Evolutionary conservation across 1,140 invertebrate genomes (phyloP), one percentile per base, ranked within the genome.

Genomic region (Rhynchophorus ferrugineus): DNA sequence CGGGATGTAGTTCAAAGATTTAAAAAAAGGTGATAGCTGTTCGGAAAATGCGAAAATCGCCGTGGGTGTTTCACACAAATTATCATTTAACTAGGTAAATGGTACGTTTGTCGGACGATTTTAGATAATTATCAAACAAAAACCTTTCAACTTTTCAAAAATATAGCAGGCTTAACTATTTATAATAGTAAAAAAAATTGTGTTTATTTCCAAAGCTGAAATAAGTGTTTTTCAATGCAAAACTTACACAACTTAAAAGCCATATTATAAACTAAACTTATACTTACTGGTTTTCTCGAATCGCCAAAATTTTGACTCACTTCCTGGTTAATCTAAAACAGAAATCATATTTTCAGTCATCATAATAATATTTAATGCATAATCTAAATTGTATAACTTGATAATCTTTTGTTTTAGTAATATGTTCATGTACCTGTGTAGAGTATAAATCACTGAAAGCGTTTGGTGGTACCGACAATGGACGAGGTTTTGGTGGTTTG

Each of bases 401-500:
- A 52, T 45, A 22, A 17, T 43, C 13, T 37, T 34, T 35, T n/a
- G n/a, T n/a, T n/a, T n/a, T n/a, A n/a, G 24, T 29, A 11, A 29
- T 29, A 29, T 38, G 37, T 19, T 19, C 2, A 35, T 50, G 35
- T 56, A 56, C 57, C 53, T 59, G 36, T 37, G 51, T 39, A 14
- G 52, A 49, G 29, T 49, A 21, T 24, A 36, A 20, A 34, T 45
- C 24, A 43, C 16, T 57, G 45, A 49, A 54, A 18, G 50, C 41
- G 41, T 58, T 43, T n/a, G 56, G 49, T 49, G 58, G 56, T 44
- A 60, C 22, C 9, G 60, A 58, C 19, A 46, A 36, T 41, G 58
- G 60, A 34, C 60, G 53, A 56, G 57, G 39, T 49, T 59, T 59
- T 22, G 59, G 43, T 44, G 52, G 50, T 47, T 44, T 49, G 7